Evolutionary conservation across 2,113 vertebrate genomes (phyloP).

Genomic region (Microcebus jonahi): DNA sequence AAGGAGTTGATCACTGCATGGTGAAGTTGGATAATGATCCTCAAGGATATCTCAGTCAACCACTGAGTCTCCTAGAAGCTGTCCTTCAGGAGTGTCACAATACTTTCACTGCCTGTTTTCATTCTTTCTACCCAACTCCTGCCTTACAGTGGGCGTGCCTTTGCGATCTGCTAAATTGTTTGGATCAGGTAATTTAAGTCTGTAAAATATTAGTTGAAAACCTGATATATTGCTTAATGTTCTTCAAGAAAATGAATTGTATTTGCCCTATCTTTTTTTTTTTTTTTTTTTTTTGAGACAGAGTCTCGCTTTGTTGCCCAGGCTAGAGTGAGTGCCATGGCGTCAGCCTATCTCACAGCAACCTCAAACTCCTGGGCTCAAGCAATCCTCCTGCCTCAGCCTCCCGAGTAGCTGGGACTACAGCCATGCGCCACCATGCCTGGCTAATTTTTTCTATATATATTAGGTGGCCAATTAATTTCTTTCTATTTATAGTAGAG

Average conservation of each 20-base stretch:
- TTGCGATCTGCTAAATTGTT: slow-evolving; percentile 97
- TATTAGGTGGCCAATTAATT: too few relatives aligned
- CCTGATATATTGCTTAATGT: not conserved
- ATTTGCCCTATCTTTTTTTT: not conserved
- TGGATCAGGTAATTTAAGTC: slow-evolving; percentile 93
- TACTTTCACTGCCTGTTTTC: slow-evolving; percentile 99
- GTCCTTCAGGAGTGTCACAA: slow-evolving; percentile 99
- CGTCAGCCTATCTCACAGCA: too few relatives aligned
- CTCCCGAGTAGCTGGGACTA: too few relatives aligned
- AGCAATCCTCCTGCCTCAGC: too few relatives aligned
- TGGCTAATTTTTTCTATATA: too few relatives aligned
- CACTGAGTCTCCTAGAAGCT: slow-evolving; percentile 95
- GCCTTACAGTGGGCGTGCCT: slow-evolving; percentile 98
- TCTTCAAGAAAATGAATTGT: slow-evolving; percentile 9
- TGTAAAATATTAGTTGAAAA: slow-evolving; percentile 13
- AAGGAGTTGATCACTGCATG: slow-evolving; percentile 98
- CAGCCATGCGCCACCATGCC: too few relatives aligned
- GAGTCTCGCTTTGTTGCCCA: too few relatives aligned
- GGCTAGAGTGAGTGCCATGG: too few relatives aligned
- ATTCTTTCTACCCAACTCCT: slow-evolving; percentile 98
- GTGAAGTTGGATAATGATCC: slow-evolving; percentile 98
- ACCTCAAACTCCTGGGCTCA: too few relatives aligned
- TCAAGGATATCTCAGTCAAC: slow-evolving; percentile 97
- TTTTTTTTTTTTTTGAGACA: too few relatives aligned
- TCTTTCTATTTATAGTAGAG: too few relatives aligned